Evolutionary conservation across 1,140 invertebrate species (phyloP), one percentile per base, ranked within the genome.

Genomic region (Glomeris maerens): DNA sequence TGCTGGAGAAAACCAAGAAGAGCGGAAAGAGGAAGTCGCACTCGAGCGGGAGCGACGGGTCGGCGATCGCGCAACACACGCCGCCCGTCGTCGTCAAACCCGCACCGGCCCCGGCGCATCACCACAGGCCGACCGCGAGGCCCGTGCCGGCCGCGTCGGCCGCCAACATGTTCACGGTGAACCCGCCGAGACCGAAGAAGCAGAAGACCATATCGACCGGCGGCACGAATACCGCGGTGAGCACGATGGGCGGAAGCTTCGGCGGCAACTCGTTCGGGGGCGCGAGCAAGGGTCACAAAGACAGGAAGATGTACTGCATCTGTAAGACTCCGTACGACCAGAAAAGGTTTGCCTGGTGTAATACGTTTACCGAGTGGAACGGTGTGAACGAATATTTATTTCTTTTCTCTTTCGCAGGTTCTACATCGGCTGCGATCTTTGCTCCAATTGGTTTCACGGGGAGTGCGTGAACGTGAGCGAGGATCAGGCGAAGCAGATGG

Each of bases 381-480:
- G 10, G 10, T 10, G 17, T 36, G 31, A 36, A 13, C 17, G 10
- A 13, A 17, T 10, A 36, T 36, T 36, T 36, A 36, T 36, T 36
- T 36, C 17, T 36, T 42, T 4, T 45, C 57, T 45, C 21, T 52
- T 27, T 57, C 57, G 2, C 61, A 91, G 87, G 65, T 96, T 97
- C 67, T 98, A 97, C 68, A 88, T 98, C 55, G 90, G 89, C 28
- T 98, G 95, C 70, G 93, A 96, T 68, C 70, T 89, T 49, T 98
- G 94, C 66, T 89, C 87, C 57, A 94, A 95, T 69, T 98, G 93
- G 92, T 98, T 95, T 72, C 94, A 98, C 66, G 91, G 91, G 1
- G 81, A 88, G 58, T 98, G 95, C 65, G 90, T 98, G 1, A 88
- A 84, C 21, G 85, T 98, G 38, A 90, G 88, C 0, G 87, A 95